These are phyloP conservation scores for Girardinus metallicus DNA, from an alignment of 2,797 vertebrate species.

Conservation along the genomic window DNA sequence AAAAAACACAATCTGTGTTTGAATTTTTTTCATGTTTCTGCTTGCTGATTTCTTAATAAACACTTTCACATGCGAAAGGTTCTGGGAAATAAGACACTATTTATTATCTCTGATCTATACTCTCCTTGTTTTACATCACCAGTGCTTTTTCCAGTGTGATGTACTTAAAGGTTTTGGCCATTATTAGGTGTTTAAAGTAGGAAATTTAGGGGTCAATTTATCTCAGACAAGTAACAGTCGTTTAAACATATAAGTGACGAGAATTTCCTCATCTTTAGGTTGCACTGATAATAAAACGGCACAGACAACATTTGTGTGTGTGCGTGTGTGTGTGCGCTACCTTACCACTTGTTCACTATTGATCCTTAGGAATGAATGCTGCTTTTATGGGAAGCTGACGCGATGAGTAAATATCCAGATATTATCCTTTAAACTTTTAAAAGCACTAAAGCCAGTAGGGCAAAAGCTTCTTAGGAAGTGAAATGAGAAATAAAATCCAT, in stretches of 20 bases:
- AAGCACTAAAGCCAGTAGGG: conserved; percentile 46
- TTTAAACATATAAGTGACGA: conserved; percentile 73
- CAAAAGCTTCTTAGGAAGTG: conserved; percentile 27
- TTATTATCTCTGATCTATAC: neutral
- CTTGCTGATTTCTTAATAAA: neutral
- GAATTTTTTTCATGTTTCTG: neutral
- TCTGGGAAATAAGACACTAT: neutral
- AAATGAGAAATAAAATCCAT: conserved; percentile 16
- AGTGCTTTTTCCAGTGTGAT: conserved; percentile 1
- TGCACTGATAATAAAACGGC: conserved; percentile 73
- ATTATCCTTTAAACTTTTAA: conserved; percentile 62
- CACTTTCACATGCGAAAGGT: neutral
- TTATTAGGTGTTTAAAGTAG: conserved; percentile 53
- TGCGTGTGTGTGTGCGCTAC: conserved; percentile 33
- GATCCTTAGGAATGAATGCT: conserved; percentile 61
- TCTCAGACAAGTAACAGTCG: conserved; percentile 62
- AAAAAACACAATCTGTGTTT: neutral
- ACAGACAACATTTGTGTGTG: conserved; percentile 61
- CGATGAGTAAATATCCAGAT: conserved; percentile 72
- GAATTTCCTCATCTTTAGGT: conserved; percentile 70
- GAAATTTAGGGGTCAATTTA: conserved; percentile 61
- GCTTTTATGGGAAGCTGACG: conserved; percentile 76
- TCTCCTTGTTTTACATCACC: neutral
- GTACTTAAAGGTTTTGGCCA: conserved; percentile 28
- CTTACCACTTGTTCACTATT: conserved; percentile 63